Conservation (phyloP, 2,888 invertebrate species). For the Caenorhabditis sp. region DNA sequence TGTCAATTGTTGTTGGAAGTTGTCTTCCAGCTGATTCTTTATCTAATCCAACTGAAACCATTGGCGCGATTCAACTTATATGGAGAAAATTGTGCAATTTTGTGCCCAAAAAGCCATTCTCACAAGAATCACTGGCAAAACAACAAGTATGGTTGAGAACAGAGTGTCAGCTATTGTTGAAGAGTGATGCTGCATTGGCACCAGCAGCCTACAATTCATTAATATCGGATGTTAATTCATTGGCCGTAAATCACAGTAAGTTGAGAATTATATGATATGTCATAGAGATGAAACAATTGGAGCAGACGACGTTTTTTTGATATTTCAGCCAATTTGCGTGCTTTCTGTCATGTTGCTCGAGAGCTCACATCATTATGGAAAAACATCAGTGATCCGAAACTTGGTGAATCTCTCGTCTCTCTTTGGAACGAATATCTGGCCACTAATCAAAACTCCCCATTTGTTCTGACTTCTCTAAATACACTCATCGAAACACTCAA, state of each 20-base stretch:
- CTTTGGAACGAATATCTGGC: conserved; percentile 45
- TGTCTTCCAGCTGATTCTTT: conserved; percentile 45
- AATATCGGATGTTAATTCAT: conserved; percentile 44
- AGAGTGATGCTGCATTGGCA: conserved; percentile 28
- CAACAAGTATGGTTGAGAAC: conserved; percentile 56
- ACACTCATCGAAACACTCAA: conserved; percentile 51
- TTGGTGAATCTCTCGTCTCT: conserved; percentile 55
- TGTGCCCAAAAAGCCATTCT: conserved; percentile 35
- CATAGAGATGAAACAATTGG: not conserved
- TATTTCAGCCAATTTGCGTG: conserved; percentile 47
- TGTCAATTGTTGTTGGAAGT: conserved; percentile 29
- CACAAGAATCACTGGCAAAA: conserved; percentile 32
- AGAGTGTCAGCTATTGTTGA: conserved; percentile 52
- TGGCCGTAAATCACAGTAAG: conserved; percentile 45
- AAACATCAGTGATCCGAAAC: conserved; percentile 46
- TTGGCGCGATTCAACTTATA: conserved; percentile 50
- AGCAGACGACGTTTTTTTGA: not conserved
- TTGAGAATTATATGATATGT: too few species aligned
- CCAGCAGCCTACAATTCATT: conserved; percentile 50
- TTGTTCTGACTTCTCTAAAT: conserved; percentile 45
- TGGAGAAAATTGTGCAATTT: conserved; percentile 64
- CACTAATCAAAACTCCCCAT: conserved; percentile 44
- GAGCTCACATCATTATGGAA: conserved; percentile 64
- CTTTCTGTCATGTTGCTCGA: conserved; percentile 49
- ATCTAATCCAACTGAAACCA: conserved; percentile 38